Percentiles rank a stretch among this genome's conserved stretches.
Conservation (phyloP, 1,140 invertebrate genomes). For the Euwallacea similis region DNA sequence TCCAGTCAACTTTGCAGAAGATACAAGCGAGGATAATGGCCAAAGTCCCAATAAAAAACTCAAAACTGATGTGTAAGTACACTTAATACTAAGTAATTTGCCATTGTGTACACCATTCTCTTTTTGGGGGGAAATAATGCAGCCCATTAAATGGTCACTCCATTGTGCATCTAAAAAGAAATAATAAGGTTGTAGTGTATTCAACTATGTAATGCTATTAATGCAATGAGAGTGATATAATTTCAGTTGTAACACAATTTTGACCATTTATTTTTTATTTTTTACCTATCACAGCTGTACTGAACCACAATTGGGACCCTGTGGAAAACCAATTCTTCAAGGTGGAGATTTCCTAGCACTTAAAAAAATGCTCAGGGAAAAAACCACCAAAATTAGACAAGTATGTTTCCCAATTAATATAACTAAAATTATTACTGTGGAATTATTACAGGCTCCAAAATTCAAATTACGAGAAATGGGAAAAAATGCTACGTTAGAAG, state of each 20-base stretch:
- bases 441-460: constrained; percentile 53
- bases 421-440: neutral
- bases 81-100: neutral
- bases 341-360: constrained; percentile 60
- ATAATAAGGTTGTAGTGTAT: neutral
- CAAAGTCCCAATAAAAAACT: constrained; percentile 46
- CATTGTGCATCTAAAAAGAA: too few species aligned
- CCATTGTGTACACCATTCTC: too few species aligned
- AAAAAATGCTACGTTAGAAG: constrained; percentile 61
- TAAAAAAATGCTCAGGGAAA: constrained; percentile 59
- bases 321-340: constrained; percentile 47
- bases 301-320: constrained; percentile 16
- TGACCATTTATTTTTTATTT: too few species aligned
- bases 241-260: neutral
- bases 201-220: neutral
- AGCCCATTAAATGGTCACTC: too few species aligned
- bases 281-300: too few species aligned
- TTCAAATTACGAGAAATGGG: constrained; percentile 65
- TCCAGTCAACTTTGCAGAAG: neutral
- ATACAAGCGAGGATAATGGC: constrained; percentile 36
- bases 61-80: constrained; percentile 41
- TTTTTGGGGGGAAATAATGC: constrained; percentile 9
- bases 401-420: neutral
- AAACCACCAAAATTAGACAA: constrained; percentile 58
- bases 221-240: neutral